Conservation (phyloP, 2,113 vertebrate species). For the Antechinus stuartii region DNA sequence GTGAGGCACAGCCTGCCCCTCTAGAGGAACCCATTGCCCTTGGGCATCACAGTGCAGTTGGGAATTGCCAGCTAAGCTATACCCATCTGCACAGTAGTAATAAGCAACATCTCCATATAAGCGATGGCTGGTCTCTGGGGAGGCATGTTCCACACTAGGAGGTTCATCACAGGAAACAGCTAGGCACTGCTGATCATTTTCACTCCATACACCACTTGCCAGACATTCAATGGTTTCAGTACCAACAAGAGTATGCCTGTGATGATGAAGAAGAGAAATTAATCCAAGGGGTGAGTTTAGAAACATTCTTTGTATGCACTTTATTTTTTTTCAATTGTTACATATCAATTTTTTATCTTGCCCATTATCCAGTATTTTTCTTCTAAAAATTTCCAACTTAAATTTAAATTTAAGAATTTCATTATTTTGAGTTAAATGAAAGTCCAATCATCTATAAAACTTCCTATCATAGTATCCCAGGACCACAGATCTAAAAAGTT, state of each 20-base stretch:
- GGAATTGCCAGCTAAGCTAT: constrained; percentile 92
- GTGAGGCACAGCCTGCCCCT: constrained; percentile 86
- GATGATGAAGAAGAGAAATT: constrained; percentile 56
- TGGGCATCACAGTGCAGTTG: constrained; percentile 93
- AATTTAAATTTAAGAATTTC: not conserved
- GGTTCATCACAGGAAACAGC: constrained; percentile 96
- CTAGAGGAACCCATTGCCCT: constrained; percentile 93
- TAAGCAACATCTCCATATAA: constrained; percentile 94
- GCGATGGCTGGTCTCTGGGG: constrained; percentile 92
- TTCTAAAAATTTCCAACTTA: not conserved
- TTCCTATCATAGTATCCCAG: not conserved
- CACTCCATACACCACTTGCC: constrained; percentile 90
- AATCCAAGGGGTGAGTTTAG: not conserved
- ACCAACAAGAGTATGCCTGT: constrained; percentile 93
- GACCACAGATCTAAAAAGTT: not conserved
- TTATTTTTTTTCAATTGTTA: not conserved
- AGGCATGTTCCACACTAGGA: constrained; percentile 93
- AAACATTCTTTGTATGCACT: not conserved
- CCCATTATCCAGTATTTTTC: not conserved
- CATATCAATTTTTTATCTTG: not conserved
- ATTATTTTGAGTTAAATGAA: not conserved
- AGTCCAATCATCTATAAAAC: not conserved
- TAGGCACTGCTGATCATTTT: constrained; percentile 91
- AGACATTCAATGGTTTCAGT: constrained; percentile 91
- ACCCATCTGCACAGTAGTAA: constrained; percentile 96